Evolutionary conservation across 2,888 invertebrate genomes (phyloP).

Genomic region (Antitype chi): DNA sequence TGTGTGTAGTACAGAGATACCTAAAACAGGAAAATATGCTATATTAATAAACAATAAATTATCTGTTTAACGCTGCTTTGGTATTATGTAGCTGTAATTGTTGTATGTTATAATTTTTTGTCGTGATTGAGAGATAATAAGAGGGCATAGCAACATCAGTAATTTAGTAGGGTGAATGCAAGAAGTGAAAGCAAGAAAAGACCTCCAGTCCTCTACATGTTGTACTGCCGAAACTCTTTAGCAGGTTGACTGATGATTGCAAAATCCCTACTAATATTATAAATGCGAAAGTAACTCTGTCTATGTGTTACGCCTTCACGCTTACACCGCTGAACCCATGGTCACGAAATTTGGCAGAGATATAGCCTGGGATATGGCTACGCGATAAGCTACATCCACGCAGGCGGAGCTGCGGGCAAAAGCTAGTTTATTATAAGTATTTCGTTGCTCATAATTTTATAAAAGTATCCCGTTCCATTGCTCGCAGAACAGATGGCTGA

Average conservation of each 20-base stretch:
- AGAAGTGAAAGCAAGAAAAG: neutral
- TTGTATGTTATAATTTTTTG: neutral
- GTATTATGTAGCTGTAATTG: neutral
- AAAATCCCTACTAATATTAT: neutral
- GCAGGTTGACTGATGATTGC: neutral
- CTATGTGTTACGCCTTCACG: no score
- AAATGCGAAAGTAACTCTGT: no score
- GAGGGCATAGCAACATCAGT: neutral
- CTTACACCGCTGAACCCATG: no score
- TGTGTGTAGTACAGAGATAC: constrained; percentile 94
- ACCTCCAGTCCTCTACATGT: neutral
- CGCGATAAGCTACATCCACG: no score
- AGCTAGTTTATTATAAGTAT: no score
- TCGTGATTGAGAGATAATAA: neutral
- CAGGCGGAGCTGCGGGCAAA: no score
- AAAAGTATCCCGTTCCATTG: no score
- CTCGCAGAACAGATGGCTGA: no score
- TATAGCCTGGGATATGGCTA: no score
- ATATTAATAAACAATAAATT: neutral
- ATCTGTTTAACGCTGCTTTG: neutral
- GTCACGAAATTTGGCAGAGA: no score
- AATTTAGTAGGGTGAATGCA: neutral
- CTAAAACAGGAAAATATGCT: constrained; percentile 75
- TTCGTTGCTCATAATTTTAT: no score
- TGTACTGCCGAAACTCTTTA: neutral